Evolutionary conservation across 2,888 invertebrate species (phyloP).

Genomic region (Syritta pipiens): DNA sequence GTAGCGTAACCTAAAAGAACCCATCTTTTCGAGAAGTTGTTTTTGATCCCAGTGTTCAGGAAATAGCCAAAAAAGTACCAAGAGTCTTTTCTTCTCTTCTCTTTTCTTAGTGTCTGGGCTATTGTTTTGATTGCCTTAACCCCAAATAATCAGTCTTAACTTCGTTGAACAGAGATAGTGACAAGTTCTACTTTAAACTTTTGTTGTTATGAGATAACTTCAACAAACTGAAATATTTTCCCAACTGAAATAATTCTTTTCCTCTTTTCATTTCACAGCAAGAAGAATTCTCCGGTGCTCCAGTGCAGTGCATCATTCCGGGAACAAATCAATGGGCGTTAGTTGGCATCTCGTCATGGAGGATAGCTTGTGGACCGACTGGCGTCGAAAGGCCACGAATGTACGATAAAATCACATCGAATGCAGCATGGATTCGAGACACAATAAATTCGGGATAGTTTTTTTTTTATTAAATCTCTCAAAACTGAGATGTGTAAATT

Average conservation of each 20-base stretch:
- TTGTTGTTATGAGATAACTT: too few relatives aligned
- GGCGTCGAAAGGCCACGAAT: conserved; percentile 89
- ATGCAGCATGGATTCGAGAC: conserved; percentile 91
- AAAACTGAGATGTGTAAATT: conserved; percentile 16
- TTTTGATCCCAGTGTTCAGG: too few relatives aligned
- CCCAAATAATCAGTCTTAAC: too few relatives aligned
- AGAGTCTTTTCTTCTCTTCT: too few relatives aligned
- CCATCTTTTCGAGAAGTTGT: too few relatives aligned
- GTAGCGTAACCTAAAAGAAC: too few relatives aligned
- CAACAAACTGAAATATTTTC: too few relatives aligned
- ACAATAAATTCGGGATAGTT: conserved; percentile 82
- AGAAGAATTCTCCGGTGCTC: conserved; percentile 93
- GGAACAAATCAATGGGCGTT: conserved; percentile 88
- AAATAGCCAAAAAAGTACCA: too few relatives aligned
- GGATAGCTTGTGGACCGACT: conserved; percentile 90
- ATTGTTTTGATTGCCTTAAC: too few relatives aligned
- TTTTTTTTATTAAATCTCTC: conserved; percentile 34
- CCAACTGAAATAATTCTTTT: not conserved
- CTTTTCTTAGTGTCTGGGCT: too few relatives aligned
- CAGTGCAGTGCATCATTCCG: conserved; percentile 88
- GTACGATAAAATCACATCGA: conserved; percentile 90
- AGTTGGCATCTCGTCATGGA: conserved; percentile 90
- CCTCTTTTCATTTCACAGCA: conserved; percentile 81
- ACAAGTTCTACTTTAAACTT: too few relatives aligned
- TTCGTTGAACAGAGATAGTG: too few relatives aligned